A percentile compares a stretch with the other conserved stretches of the same genome.
Evolutionary conservation across 2,797 vertebrate genomes (phyloP).

Genomic region (Acropternis orthonyx): DNA sequence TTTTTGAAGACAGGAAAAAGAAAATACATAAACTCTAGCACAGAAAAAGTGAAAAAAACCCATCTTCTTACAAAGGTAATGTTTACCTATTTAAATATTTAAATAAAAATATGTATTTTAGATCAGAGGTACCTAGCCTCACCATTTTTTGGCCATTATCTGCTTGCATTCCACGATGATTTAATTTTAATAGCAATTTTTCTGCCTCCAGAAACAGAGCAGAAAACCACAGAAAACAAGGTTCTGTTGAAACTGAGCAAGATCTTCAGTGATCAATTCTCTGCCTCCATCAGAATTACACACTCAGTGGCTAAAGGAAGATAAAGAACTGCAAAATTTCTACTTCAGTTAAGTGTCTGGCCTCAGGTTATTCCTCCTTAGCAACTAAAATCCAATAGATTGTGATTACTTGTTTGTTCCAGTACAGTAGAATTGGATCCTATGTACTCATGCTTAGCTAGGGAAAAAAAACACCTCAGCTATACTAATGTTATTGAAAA

Average conservation of each 20-base stretch:
- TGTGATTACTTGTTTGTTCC: neutral
- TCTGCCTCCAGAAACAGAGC: neutral
- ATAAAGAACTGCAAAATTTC: neutral
- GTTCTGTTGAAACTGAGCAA: neutral
- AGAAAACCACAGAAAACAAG: neutral
- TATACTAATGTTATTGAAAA: neutral
- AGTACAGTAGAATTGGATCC: neutral
- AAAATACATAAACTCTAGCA: neutral
- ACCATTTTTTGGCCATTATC: neutral
- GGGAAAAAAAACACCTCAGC: neutral
- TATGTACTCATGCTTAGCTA: neutral
- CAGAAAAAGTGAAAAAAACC: neutral
- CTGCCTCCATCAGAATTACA: neutral
- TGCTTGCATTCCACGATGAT: neutral
- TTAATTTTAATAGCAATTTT: neutral
- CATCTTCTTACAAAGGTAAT: neutral
- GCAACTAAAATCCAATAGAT: neutral
- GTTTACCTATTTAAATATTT: neutral
- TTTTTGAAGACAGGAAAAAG: neutral
- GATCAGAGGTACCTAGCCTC: neutral
- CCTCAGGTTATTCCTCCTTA: neutral
- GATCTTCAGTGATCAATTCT: neutral
- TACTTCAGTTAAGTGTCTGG: neutral
- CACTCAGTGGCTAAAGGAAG: neutral
- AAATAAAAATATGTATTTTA: neutral